Conservation (phyloP, 2,113 vertebrate genomes). For the Percina caprodes region DNA sequence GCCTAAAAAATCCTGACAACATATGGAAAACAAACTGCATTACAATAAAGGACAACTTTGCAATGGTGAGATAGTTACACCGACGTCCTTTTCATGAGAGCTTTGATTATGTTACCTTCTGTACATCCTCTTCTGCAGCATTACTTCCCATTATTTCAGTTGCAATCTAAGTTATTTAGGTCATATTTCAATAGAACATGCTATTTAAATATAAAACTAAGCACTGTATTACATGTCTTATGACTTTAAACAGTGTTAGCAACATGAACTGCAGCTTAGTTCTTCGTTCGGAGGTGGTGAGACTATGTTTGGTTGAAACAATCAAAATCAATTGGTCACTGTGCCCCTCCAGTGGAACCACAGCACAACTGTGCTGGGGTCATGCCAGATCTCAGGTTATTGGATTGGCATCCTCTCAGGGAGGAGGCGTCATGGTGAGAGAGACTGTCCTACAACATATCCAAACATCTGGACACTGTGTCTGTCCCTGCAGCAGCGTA, state of each 20-base stretch:
- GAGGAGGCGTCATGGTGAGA: constrained; percentile 1
- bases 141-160: constrained; percentile 14
- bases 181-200: not conserved
- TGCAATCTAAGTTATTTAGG: not conserved
- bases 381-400: constrained; percentile 36
- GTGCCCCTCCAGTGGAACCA: constrained; percentile 11
- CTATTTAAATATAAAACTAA: not conserved
- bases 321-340: constrained; percentile 27
- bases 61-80: not conserved
- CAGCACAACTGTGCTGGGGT: constrained; percentile 27
- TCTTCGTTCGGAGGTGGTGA: not conserved
- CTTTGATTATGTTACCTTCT: not conserved
- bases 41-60: not conserved
- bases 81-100: not conserved
- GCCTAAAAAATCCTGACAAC: not conserved
- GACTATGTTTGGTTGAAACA: constrained; percentile 10
- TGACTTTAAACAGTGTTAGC: not conserved
- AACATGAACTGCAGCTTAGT: not conserved
- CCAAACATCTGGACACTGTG: constrained; percentile 7
- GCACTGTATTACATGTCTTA: not conserved
- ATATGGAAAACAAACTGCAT: not conserved
- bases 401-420: constrained; percentile 7
- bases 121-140: constrained; percentile 28
- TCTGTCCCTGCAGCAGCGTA: not conserved
- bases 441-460: not conserved